Base-by-base conservation (phyloP, 2,797 vertebrate genomes). In the Odontamblyopus rebecca region DNA sequence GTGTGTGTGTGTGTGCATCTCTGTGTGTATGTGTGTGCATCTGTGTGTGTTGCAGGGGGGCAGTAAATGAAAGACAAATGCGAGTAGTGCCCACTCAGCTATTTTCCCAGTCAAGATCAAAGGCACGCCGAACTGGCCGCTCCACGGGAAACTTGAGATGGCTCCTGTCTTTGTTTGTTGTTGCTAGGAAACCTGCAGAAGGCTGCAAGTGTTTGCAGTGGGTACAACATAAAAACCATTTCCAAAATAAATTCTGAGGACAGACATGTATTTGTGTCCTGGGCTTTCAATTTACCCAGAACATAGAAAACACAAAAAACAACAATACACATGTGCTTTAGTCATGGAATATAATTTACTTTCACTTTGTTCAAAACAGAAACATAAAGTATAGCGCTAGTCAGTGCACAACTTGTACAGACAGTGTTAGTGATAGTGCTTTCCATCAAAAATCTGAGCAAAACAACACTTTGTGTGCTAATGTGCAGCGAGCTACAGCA, bases 161-260 rank as follows among this genome's bases (percentile, higher is more conserved):
- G 92, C 91, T 91, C 91, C 89, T 92, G 93, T 91, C 91, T 94
- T 95, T 95, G 93, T 95, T 94, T 93, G 93, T 92, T 89, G 94
- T 95, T 95, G 94, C 94, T 95, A 94, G 91, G 94, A 92, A 87
- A 95, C 91, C 85, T 88, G 81, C 85, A 89, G 86, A 88, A 89
- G 88, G 91, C 91, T 90, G 89, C 93, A 94, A 94, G 93, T 93
- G 93, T 94, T 94, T 93, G 92, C 92, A 85, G 89, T 92, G 89
- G 92, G 88, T 85, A 91, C 89, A 90, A 92, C 91, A 93, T 94
- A 91, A 94, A 94, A 94, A 94, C 90, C 93, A 93, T 94, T 93
- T 94, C 89, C 90, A 92, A 93, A 93, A 94, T 94, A 93, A 83
- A 91, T 92, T 92, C 94, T 94, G 91, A 85, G 93, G 91, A 91